These are phyloP conservation scores for Siniperca knerii DNA, from an alignment of 2,113 vertebrate species.

Conservation along the genomic window DNA sequence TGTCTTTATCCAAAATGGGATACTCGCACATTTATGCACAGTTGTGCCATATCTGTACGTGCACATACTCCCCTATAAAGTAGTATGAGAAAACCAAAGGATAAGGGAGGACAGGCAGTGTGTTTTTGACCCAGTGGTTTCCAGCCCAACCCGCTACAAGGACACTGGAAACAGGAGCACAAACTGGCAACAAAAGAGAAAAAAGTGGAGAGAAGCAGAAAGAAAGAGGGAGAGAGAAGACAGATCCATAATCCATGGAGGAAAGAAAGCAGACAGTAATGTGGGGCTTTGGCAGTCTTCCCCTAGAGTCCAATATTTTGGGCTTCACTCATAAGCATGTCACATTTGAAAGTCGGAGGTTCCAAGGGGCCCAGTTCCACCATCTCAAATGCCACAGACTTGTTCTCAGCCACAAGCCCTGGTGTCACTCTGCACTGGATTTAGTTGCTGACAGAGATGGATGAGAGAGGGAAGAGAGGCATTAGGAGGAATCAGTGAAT, in stretches of 20 bases:
- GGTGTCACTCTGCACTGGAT: conserved; percentile 75
- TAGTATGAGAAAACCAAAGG: conserved; percentile 14
- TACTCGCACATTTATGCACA: conserved; percentile 22
- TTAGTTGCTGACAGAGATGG: conserved; percentile 77
- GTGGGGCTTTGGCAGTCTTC: conserved; percentile 54
- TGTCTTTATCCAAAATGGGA: conserved; percentile 32
- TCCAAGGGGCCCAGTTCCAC: conserved; percentile 63
- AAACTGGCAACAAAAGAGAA: conserved; percentile 41
- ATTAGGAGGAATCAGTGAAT: conserved; percentile 77
- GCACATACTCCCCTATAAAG: conserved; percentile 21
- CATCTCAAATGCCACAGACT: conserved; percentile 80
- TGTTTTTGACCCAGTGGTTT: conserved; percentile 52
- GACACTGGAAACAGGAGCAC: conserved; percentile 55
- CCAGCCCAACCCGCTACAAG: conserved; percentile 36
- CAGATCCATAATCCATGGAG: conserved; percentile 58
- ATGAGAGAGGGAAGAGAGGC: conserved; percentile 76
- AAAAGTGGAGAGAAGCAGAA: background rate
- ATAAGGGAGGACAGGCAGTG: conserved; percentile 31
- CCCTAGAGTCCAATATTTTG: conserved; percentile 64
- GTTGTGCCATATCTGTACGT: conserved; percentile 31
- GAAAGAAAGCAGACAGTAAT: conserved; percentile 61
- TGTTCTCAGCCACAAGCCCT: conserved; percentile 77
- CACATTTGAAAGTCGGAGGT: conserved; percentile 71
- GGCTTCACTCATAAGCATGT: conserved; percentile 66
- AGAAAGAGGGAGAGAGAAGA: conserved; percentile 23